A percentile compares a stretch with the other conserved stretches of the same genome.
phyloP scores from a whole-genome alignment of 1,140 invertebrate genomes.

The Lasioglossum baleicum region DNA sequence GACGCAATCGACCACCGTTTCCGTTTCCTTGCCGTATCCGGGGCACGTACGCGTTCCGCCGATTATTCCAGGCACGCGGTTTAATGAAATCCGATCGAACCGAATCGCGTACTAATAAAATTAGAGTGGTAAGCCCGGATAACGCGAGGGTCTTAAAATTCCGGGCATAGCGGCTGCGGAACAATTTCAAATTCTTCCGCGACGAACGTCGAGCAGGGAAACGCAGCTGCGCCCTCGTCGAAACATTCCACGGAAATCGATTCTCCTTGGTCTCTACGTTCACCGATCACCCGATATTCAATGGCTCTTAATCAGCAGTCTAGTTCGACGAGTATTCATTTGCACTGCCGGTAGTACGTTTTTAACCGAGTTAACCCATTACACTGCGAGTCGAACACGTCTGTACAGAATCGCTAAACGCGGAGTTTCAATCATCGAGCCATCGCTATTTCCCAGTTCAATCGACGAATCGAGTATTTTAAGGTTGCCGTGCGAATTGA shows the following conservation, averaged over 20 bases:
- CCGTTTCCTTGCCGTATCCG: neutral
- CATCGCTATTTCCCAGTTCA: too few relatives aligned
- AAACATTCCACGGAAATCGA: constrained; percentile 45
- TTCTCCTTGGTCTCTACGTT: constrained; percentile 5
- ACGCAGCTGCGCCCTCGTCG: constrained; percentile 4
- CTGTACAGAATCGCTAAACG: too few relatives aligned
- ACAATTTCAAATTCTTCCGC: constrained; percentile 61
- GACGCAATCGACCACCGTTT: neutral
- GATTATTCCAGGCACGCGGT: constrained; percentile 57
- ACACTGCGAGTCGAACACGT: too few relatives aligned
- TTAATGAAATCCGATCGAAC: constrained; percentile 53
- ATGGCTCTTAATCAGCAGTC: too few relatives aligned
- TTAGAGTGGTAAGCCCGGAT: constrained; percentile 38
- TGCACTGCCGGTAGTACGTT: too few relatives aligned
- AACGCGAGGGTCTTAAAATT: constrained; percentile 55
- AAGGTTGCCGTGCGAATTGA: too few relatives aligned
- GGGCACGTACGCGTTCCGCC: neutral
- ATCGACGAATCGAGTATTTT: too few relatives aligned
- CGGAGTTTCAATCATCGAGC: too few relatives aligned
- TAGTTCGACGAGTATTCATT: too few relatives aligned
- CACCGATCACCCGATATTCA: neutral
- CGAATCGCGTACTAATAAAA: constrained; percentile 41
- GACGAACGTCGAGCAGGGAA: constrained; percentile 26
- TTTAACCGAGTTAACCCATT: too few relatives aligned
- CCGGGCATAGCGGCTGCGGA: constrained; percentile 46